Conservation (phyloP, 1,140 invertebrate genomes). For the Akabosia matsudoensis region DNA sequence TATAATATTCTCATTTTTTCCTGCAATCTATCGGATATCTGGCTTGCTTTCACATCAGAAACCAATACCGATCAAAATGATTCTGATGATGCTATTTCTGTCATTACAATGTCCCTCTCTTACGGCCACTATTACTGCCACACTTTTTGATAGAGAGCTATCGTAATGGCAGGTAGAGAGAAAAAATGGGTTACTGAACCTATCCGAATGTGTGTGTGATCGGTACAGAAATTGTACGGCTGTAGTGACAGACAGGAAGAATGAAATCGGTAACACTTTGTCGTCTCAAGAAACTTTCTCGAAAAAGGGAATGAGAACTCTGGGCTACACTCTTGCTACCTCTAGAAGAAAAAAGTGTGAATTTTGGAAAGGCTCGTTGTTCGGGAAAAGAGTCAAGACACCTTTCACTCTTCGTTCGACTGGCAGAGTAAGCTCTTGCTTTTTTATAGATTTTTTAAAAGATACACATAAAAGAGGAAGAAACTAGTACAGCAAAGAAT, state of each 20-base stretch:
- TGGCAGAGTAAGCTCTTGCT: background rate
- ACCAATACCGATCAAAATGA: background rate
- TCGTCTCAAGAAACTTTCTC: conserved; percentile 4
- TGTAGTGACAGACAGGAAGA: background rate
- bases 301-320: too few relatives aligned
- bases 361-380: conserved; percentile 5
- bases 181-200: conserved; percentile 14
- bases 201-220: background rate
- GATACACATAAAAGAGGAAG: too few relatives aligned
- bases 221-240: background rate
- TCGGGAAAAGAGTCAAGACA: conserved; percentile 21
- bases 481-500: background rate
- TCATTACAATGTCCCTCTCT: background rate
- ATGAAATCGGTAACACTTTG: background rate
- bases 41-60: background rate
- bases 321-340: too few relatives aligned
- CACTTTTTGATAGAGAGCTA: too few relatives aligned
- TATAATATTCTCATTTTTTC: background rate
- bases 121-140: background rate
- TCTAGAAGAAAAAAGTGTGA: conserved; percentile 7
- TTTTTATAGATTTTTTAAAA: background rate
- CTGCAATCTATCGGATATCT: background rate
- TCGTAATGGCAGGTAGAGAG: background rate
- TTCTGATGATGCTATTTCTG: background rate
- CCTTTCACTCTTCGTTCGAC: conserved; percentile 1